Conservation (phyloP, 2,888 invertebrate genomes). For the Taphrorychus bicolor region DNA sequence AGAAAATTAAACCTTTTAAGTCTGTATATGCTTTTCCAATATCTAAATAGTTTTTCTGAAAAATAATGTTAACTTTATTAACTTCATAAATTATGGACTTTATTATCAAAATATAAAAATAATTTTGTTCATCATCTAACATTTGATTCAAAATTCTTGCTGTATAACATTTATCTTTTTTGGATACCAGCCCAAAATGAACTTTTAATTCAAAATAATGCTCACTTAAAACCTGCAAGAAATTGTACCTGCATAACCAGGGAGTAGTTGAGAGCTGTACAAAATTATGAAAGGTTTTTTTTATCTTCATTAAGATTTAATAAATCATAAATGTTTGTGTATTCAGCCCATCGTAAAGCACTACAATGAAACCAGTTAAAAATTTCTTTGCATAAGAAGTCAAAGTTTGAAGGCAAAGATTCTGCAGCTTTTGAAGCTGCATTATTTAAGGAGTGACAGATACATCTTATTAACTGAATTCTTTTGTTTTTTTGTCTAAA, state of each 20-base stretch:
- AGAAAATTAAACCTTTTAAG: too few species aligned
- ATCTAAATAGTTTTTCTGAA: conserved; percentile 1
- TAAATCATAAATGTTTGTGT: conserved; percentile 1
- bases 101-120: background rate
- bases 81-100: conserved; percentile 6
- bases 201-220: too few species aligned
- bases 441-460: conserved; percentile 32
- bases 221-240: too few species aligned
- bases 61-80: conserved; percentile 10
- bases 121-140: conserved; percentile 4
- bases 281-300: conserved; percentile 14
- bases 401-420: too few species aligned
- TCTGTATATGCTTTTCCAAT: conserved; percentile 14
- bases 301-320: conserved; percentile 10
- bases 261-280: too few species aligned
- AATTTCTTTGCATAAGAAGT: conserved; percentile 23
- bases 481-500: conserved; percentile 16
- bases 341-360: conserved; percentile 14
- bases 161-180: too few species aligned
- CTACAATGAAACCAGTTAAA: conserved; percentile 14
- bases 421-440: conserved; percentile 19
- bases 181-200: too few species aligned
- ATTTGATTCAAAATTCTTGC: conserved; percentile 9
- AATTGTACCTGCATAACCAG: too few species aligned
- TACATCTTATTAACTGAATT: conserved; percentile 24